phyloP scores from a whole-genome alignment of 1,140 invertebrate species.

The Lordiphosa stackelbergi region DNA sequence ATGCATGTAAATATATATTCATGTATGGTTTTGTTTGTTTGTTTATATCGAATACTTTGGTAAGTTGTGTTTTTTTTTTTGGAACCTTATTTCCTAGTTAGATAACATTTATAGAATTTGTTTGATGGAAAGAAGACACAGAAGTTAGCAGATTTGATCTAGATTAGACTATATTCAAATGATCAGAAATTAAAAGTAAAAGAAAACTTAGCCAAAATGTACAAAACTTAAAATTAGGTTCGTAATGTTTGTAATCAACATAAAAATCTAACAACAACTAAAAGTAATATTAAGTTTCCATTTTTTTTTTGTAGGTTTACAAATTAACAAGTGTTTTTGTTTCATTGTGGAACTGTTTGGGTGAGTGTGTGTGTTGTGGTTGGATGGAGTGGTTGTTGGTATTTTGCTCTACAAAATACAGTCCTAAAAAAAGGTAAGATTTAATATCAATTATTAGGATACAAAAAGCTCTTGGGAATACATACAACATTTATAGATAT shows the following conservation, averaged over 20 bases:
- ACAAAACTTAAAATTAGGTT: conserved; percentile 3
- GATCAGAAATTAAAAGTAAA: conserved; percentile 1
- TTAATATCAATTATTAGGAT: conserved; percentile 31
- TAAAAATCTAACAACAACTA: conserved; percentile 66
- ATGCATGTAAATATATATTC: conserved; percentile 71
- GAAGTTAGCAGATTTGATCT: conserved; percentile 61
- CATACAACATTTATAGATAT: conserved; percentile 9
- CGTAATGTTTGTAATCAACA: conserved; percentile 13
- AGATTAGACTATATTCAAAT: conserved; percentile 19
- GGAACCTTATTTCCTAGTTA: conserved; percentile 45
- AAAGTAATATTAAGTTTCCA: conserved; percentile 5
- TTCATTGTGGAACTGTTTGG: conserved; percentile 22
- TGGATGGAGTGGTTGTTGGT: conserved; percentile 35
- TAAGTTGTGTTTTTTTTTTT: conserved; percentile 43
- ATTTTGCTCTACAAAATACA: conserved; percentile 50
- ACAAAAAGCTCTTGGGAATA: conserved; percentile 5
- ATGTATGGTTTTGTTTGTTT: conserved; percentile 15
- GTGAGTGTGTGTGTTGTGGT: conserved; percentile 37
- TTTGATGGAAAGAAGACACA: conserved; percentile 54
- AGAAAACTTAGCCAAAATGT: not conserved
- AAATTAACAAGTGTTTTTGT: conserved; percentile 40
- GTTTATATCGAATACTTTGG: conserved; percentile 62
- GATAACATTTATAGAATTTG: conserved; percentile 24
- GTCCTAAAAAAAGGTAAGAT: conserved; percentile 39
- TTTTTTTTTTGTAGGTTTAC: conserved; percentile 17